These are phyloP conservation scores for Diachasma alloeum DNA, from an alignment of 1,140 invertebrate species.

Conservation along the genomic window DNA sequence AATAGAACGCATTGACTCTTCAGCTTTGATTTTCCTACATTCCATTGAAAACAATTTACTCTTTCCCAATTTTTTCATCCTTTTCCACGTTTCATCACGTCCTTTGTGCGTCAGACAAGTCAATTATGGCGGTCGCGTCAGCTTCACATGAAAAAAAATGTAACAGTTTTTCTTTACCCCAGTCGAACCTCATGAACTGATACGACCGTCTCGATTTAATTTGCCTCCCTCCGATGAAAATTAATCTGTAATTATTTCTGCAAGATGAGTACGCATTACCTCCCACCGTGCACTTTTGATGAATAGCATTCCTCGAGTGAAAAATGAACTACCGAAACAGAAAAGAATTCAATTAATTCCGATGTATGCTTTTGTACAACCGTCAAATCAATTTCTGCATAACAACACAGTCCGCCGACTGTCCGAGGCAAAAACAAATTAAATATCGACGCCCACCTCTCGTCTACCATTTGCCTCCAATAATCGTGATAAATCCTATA, in stretches of 20 bases:
- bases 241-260: background rate
- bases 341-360: background rate
- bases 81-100: background rate
- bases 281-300: background rate
- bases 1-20: background rate
- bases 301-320: too few species aligned
- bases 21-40: background rate
- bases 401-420: slow-evolving; percentile 1
- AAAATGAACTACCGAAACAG: background rate
- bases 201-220: background rate
- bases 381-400: background rate
- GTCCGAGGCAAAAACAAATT: background rate
- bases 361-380: background rate
- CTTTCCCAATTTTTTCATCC: background rate
- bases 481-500: background rate
- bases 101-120: slow-evolving; percentile 3
- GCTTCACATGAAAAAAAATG: background rate
- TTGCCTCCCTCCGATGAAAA: background rate
- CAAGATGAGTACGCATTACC: background rate
- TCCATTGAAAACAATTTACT: background rate
- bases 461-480: background rate
- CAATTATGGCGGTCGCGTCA: background rate
- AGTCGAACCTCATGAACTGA: background rate
- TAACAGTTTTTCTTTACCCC: background rate
- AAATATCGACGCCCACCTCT: slow-evolving; percentile 7